Evolutionary conservation across 2,113 vertebrate genomes (phyloP).

Genomic region (Leptobrachium ailaonicum): DNA sequence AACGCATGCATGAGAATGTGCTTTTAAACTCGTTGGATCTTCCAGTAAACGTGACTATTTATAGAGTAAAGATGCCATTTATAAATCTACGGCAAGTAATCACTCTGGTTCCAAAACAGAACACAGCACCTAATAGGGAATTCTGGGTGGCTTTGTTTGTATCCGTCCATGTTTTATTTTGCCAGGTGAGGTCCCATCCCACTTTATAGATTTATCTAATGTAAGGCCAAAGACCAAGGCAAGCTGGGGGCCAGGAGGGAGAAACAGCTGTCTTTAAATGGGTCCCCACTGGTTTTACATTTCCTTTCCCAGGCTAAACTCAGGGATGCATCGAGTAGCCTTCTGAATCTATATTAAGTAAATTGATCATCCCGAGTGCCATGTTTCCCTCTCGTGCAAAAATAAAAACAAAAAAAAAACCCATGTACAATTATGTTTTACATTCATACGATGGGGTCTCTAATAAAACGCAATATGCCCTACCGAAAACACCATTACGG

Average conservation of each 20-base stretch:
- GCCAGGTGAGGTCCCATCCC: slow-evolving; percentile 35
- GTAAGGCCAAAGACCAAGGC: slow-evolving; percentile 28
- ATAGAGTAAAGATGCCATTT: not conserved
- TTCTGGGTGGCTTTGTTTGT: not conserved
- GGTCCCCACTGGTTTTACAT: slow-evolving; percentile 33
- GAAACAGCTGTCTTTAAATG: slow-evolving; percentile 43
- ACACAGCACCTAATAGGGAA: not conserved
- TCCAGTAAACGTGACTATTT: not conserved
- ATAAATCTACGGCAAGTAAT: too few species aligned
- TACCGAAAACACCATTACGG: too few species aligned
- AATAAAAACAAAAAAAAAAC: too few species aligned
- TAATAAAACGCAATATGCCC: too few species aligned
- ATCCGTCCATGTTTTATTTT: slow-evolving; percentile 14
- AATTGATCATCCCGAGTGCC: too few species aligned
- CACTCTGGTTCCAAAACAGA: not conserved
- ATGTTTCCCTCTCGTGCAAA: too few species aligned
- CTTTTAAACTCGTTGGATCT: not conserved
- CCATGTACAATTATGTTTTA: too few species aligned
- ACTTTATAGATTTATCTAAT: slow-evolving; percentile 12
- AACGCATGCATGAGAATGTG: not conserved
- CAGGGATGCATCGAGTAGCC: slow-evolving; percentile 8
- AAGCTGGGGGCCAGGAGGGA: slow-evolving; percentile 22
- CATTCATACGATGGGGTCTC: too few species aligned
- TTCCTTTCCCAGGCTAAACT: slow-evolving; percentile 41
- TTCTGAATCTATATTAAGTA: not conserved